Percentiles rank a stretch among this genome's conserved stretches.
Evolutionary conservation across 2,797 vertebrate species (phyloP).

Genomic region (Xenentodon cancila): DNA sequence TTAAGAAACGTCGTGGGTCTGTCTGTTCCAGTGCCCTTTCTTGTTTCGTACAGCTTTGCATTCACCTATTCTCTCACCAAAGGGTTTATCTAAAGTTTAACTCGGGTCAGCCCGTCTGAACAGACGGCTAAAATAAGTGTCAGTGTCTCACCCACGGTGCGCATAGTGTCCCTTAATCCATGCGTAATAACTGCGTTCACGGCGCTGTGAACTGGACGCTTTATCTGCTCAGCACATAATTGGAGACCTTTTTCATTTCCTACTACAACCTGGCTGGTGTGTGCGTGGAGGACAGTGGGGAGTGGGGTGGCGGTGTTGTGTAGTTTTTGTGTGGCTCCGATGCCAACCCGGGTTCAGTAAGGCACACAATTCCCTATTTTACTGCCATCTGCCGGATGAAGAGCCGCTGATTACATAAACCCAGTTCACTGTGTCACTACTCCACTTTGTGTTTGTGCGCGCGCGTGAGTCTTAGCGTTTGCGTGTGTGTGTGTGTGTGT

Average conservation of each 20-base stretch:
- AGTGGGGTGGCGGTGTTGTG: constrained; percentile 31
- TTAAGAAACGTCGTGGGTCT: not conserved
- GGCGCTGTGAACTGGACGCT: constrained; percentile 40
- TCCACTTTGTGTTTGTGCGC: constrained; percentile 26
- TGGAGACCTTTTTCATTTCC: constrained; percentile 50
- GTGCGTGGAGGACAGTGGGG: constrained; percentile 8
- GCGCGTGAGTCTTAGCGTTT: constrained; percentile 15
- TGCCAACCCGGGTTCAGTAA: constrained; percentile 69
- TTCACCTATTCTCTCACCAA: too few species aligned
- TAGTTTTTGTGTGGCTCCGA: constrained; percentile 57
- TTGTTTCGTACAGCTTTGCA: not conserved
- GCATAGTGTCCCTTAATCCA: constrained; percentile 51
- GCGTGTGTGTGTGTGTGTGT: constrained; percentile 19
- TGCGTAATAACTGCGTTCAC: constrained; percentile 39
- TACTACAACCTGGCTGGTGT: constrained; percentile 24
- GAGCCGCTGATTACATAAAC: constrained; percentile 79
- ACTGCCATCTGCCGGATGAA: constrained; percentile 84
- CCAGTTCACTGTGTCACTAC: constrained; percentile 71
- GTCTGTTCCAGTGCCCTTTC: not conserved
- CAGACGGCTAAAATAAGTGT: constrained; percentile 19
- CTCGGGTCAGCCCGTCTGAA: not conserved
- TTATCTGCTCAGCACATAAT: constrained; percentile 53
- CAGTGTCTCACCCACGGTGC: constrained; percentile 52
- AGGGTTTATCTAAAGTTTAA: not conserved
- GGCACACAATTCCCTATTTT: constrained; percentile 71